A percentile compares a stretch with the other conserved stretches of the same genome.
These are phyloP conservation scores for Aethina tumida DNA, from an alignment of 1,140 invertebrate species.

Conservation along the genomic window DNA sequence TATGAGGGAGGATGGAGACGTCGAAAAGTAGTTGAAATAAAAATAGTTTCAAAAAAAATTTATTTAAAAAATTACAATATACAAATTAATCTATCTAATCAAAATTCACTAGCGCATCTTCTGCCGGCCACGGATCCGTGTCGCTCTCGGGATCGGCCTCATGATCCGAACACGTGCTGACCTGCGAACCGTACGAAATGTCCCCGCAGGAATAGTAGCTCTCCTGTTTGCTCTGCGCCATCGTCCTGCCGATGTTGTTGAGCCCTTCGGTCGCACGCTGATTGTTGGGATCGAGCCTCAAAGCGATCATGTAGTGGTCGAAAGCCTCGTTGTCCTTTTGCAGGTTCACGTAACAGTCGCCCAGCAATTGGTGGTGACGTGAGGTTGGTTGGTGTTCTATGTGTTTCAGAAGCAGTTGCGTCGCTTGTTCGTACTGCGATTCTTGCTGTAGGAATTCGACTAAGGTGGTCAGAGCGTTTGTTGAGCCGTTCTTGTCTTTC, in stretches of 20 bases:
- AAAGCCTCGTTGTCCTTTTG: conserved; percentile 60
- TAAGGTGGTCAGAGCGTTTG: conserved; percentile 59
- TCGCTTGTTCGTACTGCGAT: conserved; percentile 47
- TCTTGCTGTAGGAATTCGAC: conserved; percentile 53
- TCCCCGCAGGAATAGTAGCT: conserved; percentile 41
- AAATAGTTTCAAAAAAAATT: no score
- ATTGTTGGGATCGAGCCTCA: conserved; percentile 62
- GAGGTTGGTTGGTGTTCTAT: conserved; percentile 50
- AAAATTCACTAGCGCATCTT: conserved; percentile 18
- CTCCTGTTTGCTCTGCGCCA: conserved; percentile 40
- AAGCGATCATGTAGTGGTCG: conserved; percentile 58
- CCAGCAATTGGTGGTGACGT: conserved; percentile 59
- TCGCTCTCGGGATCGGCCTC: conserved; percentile 29
- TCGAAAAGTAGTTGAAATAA: no score
- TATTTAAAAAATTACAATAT: conserved; percentile 2
- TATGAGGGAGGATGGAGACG: not conserved
- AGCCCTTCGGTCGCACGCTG: conserved; percentile 57
- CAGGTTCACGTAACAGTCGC: conserved; percentile 45
- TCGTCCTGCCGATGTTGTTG: conserved; percentile 50
- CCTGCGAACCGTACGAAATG: conserved; percentile 25
- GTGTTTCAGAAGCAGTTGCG: conserved; percentile 49
- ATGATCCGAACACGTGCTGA: conserved; percentile 23
- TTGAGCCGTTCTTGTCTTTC: conserved; percentile 48
- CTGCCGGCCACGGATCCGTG: conserved; percentile 27
- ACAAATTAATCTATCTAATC: no score